Conservation (phyloP, 1,140 invertebrate species). For the Megathymus violae region DNA sequence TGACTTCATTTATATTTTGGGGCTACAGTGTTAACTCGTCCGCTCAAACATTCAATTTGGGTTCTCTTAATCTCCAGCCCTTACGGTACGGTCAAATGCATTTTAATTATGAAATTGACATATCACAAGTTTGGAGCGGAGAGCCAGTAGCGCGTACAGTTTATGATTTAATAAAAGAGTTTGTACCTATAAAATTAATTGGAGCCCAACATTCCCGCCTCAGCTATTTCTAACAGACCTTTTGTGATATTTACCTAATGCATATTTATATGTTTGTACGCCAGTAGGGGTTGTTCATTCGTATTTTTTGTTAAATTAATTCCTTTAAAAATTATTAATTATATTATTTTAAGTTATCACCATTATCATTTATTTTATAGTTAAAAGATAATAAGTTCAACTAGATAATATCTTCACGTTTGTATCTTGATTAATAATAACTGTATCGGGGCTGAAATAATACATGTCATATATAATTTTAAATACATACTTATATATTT, state of each 20-base stretch:
- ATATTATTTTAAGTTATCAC: too few relatives aligned
- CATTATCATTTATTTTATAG: too few relatives aligned
- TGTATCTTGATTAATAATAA: too few relatives aligned
- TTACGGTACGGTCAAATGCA: conserved; percentile 76
- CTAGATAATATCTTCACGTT: too few relatives aligned
- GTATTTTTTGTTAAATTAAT: not conserved
- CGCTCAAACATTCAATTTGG: conserved; percentile 70
- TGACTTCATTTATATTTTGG: conserved; percentile 67
- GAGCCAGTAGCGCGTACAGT: conserved; percentile 50
- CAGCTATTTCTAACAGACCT: conserved; percentile 62
- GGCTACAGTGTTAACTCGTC: conserved; percentile 53
- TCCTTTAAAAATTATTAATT: too few relatives aligned
- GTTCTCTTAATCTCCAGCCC: conserved; percentile 69
- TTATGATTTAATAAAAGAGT: conserved; percentile 82
- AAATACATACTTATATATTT: too few relatives aligned
- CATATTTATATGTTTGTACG: conserved; percentile 81
- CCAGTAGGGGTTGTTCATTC: conserved; percentile 49
- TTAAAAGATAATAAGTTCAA: too few relatives aligned
- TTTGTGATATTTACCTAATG: conserved; percentile 74
- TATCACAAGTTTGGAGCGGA: conserved; percentile 59
- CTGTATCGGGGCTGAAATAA: too few relatives aligned
- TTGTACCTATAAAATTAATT: conserved; percentile 76
- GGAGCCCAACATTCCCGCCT: conserved; percentile 45
- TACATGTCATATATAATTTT: too few relatives aligned
- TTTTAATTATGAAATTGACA: conserved; percentile 83